phyloP scores from a whole-genome alignment of 2,797 vertebrate genomes.

The Pipistrellus pygmaeus region DNA sequence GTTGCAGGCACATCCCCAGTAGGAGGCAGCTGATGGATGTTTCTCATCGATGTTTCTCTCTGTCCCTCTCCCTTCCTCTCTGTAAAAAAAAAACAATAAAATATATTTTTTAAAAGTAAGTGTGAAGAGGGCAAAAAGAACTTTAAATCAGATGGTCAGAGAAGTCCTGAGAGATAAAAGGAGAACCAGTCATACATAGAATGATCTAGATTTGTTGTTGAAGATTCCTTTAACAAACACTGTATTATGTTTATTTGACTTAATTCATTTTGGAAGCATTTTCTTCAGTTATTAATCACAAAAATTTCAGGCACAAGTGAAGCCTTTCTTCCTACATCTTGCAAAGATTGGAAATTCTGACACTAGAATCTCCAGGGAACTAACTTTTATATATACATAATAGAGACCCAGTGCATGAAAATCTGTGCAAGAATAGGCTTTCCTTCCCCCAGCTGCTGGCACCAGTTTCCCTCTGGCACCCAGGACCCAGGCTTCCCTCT shows the following conservation, averaged over 20 bases:
- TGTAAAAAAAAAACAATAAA: too few relatives aligned
- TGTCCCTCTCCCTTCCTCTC: too few relatives aligned
- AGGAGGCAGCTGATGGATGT: too few relatives aligned
- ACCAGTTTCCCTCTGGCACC: too few relatives aligned
- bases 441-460: too few relatives aligned
- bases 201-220: background rate
- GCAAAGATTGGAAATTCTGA: background rate
- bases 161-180: background rate
- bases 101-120: background rate
- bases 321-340: background rate
- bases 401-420: too few relatives aligned
- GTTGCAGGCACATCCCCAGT: too few relatives aligned
- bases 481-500: too few relatives aligned
- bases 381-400: background rate
- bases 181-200: background rate
- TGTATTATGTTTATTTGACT: background rate
- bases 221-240: background rate
- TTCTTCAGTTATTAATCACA: background rate
- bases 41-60: too few relatives aligned
- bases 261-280: slow-evolving; percentile 11
- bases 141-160: background rate
- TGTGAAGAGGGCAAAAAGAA: background rate
- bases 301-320: background rate
- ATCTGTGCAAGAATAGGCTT: too few relatives aligned
- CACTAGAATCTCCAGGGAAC: background rate